Conservation (phyloP, 2,797 vertebrate genomes). For the Lepilemur septentrionalis region DNA sequence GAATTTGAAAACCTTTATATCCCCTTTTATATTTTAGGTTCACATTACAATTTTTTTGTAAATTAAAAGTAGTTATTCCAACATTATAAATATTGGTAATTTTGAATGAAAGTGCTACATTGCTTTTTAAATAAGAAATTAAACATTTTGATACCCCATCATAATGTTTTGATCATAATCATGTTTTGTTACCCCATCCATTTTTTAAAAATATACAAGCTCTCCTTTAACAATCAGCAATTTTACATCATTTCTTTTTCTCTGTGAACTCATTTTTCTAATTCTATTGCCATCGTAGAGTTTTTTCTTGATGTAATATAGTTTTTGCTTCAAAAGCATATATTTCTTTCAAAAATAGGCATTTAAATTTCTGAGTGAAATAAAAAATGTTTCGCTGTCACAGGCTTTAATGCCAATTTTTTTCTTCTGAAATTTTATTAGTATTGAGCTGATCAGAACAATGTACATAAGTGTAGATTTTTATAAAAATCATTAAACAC, state of each 20-base stretch:
- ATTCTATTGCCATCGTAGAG: background rate
- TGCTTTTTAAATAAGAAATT: background rate
- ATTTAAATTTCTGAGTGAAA: background rate
- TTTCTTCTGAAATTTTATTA: background rate
- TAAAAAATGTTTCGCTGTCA: background rate
- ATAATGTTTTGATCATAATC: background rate
- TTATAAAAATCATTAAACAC: background rate
- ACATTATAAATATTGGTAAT: background rate
- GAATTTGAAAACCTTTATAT: slow-evolving; percentile 21
- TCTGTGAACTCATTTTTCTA: background rate
- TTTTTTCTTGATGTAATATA: background rate
- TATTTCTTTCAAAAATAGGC: background rate
- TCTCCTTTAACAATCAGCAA: background rate
- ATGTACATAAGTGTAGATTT: background rate
- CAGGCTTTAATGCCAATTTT: background rate
- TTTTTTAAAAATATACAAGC: background rate
- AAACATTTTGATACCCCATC: background rate
- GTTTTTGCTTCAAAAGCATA: background rate
- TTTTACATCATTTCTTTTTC: background rate
- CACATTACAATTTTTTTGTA: background rate
- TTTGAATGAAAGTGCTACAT: background rate
- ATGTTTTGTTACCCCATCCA: background rate
- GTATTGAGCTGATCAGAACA: slow-evolving; percentile 16
- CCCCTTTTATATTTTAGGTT: slow-evolving; percentile 12
- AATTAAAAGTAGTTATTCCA: slow-evolving; percentile 17